Evolutionary conservation across 2,888 invertebrate species (phyloP).

Genomic region (Bibio marci): DNA sequence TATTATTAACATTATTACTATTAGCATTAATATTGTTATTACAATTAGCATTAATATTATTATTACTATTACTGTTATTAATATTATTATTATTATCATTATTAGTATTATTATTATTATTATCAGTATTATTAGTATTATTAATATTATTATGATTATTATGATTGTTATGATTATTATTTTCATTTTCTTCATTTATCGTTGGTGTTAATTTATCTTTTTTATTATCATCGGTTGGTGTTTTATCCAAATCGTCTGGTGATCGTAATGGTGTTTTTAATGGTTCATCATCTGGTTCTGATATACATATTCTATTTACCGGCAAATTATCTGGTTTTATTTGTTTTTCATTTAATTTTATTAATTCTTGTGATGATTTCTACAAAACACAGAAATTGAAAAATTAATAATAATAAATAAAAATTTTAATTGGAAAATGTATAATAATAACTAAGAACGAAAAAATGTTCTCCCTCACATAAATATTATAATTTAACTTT

Average conservation of each 20-base stretch:
- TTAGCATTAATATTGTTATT: conserved; percentile 16
- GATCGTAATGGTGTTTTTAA: conserved; percentile 3
- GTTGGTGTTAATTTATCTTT: conserved; percentile 14
- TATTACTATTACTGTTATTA: conserved; percentile 15
- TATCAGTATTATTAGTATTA: too few relatives aligned
- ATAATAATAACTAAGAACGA: too few relatives aligned
- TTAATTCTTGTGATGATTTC: conserved; percentile 3
- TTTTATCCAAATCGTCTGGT: conserved; percentile 8
- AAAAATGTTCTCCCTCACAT: too few relatives aligned
- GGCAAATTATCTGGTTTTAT: conserved; percentile 2
- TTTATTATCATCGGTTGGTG: conserved; percentile 8
- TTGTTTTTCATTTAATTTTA: background rate
- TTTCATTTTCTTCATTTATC: conserved; percentile 14
- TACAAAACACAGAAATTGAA: too few relatives aligned
- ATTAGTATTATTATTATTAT: conserved; percentile 18
- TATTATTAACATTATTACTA: conserved; percentile 6
- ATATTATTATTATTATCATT: conserved; percentile 14
- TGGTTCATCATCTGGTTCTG: conserved; percentile 7
- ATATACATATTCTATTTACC: conserved; percentile 8
- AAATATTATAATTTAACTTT: too few relatives aligned
- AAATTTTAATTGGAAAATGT: too few relatives aligned
- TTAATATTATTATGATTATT: conserved; percentile 12
- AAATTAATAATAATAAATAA: too few relatives aligned
- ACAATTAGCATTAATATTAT: conserved; percentile 15
- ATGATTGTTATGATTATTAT: conserved; percentile 14